Evolutionary conservation across 1,140 invertebrate species (phyloP).

Genomic region (Diachasmimorpha longicaudata): DNA sequence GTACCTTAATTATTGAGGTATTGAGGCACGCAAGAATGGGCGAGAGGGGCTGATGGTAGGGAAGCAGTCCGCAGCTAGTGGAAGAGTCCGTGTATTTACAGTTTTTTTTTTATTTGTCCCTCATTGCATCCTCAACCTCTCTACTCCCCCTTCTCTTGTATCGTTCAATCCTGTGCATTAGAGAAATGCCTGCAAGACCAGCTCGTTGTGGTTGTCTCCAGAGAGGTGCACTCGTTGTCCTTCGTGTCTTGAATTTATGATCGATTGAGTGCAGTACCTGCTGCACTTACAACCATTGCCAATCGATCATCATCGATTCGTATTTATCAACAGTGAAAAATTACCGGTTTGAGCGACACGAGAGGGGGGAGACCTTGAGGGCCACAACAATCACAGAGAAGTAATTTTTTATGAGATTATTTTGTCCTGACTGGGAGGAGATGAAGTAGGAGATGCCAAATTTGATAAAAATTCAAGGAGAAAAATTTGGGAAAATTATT

Average conservation of each 20-base stretch:
- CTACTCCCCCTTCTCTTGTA: neutral
- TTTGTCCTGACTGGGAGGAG: too few relatives aligned
- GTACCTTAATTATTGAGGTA: slow-evolving; percentile 31
- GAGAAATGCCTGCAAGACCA: neutral
- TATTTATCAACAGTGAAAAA: neutral
- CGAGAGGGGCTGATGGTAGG: slow-evolving; percentile 30
- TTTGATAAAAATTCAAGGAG: too few relatives aligned
- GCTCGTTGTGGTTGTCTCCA: neutral
- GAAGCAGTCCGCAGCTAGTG: slow-evolving; percentile 55
- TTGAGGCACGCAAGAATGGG: slow-evolving; percentile 60
- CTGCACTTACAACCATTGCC: neutral
- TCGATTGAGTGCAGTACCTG: neutral
- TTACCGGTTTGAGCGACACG: neutral
- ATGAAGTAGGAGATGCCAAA: too few relatives aligned
- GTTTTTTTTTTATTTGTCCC: neutral
- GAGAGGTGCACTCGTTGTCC: neutral
- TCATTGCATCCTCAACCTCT: neutral
- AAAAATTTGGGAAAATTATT: too few relatives aligned
- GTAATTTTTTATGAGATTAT: neutral
- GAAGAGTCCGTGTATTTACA: slow-evolving; percentile 41
- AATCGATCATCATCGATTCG: neutral
- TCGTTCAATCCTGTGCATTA: neutral
- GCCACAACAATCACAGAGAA: neutral
- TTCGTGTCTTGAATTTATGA: neutral
- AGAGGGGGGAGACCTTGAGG: neutral